Percentiles rank a stretch among this genome's conserved stretches.
These are phyloP conservation scores for Xiphophorus couchianus DNA, from an alignment of 2,113 vertebrate species.

Conservation along the genomic window DNA sequence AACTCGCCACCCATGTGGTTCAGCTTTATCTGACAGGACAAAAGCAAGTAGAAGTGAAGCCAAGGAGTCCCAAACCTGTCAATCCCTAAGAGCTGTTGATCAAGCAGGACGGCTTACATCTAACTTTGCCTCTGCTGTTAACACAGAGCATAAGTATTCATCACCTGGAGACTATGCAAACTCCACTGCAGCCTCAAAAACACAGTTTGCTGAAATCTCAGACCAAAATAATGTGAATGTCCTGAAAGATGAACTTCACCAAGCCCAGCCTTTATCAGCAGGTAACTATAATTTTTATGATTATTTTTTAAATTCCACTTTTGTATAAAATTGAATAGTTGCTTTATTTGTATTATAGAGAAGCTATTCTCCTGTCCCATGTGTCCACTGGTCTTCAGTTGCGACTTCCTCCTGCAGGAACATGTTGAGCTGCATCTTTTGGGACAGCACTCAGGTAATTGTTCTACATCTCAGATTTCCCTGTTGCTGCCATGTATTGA, in stretches of 20 bases:
- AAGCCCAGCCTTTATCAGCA: slow-evolving; percentile 1
- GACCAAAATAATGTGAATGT: background rate
- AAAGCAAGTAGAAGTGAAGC: background rate
- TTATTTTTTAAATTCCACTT: background rate
- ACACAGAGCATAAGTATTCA: no score
- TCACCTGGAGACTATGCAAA: no score
- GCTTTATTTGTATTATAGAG: slow-evolving; percentile 48
- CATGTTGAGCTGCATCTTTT: slow-evolving; percentile 80
- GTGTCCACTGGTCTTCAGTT: slow-evolving; percentile 82
- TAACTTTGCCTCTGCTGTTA: no score
- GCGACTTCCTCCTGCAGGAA: slow-evolving; percentile 69
- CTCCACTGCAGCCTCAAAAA: no score
- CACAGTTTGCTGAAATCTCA: background rate
- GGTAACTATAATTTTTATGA: slow-evolving; percentile 16
- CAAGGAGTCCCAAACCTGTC: background rate
- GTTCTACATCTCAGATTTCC: no score
- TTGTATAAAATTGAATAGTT: background rate
- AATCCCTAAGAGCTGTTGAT: no score
- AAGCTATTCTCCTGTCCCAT: slow-evolving; percentile 86
- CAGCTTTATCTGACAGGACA: no score
- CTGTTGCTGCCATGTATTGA: no score
- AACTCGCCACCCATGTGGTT: no score
- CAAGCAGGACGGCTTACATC: no score
- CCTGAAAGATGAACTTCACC: slow-evolving; percentile 50
- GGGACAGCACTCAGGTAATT: slow-evolving; percentile 21